Conservation (phyloP, 2,888 invertebrate genomes). For the Drosophila acutilabella region DNA sequence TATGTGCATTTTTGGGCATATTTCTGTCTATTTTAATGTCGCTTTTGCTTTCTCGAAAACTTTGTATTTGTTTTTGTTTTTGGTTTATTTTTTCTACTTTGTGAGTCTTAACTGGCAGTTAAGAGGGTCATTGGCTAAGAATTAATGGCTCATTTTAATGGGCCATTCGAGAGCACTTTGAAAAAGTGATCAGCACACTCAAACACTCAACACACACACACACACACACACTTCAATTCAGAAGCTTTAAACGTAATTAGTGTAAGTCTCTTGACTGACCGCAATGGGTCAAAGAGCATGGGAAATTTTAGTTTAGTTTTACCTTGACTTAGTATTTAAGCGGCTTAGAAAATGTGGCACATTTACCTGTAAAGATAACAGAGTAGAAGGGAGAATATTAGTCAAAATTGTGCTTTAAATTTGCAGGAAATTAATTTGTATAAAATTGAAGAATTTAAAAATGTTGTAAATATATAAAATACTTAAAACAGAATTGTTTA, state of each 20-base stretch:
- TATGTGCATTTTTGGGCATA: conserved; percentile 41
- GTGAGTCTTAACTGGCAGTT: conserved; percentile 42
- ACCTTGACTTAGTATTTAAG: conserved; percentile 44
- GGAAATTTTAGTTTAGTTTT: conserved; percentile 43
- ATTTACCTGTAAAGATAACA: conserved; percentile 59
- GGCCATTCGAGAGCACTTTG: conserved; percentile 73
- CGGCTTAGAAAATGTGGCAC: conserved; percentile 15
- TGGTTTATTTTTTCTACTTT: background rate
- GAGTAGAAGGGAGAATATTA: conserved; percentile 19
- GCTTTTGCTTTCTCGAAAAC: conserved; percentile 24
- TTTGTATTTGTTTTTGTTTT: conserved; percentile 14
- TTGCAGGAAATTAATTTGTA: too few species aligned
- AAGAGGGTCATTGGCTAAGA: conserved; percentile 70
- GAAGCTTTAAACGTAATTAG: conserved; percentile 49
- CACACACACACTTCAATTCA: background rate
- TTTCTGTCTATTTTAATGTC: conserved; percentile 46
- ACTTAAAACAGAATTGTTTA: too few species aligned
- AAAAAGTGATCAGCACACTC: conserved; percentile 54
- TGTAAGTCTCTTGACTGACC: conserved; percentile 18
- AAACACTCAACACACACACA: background rate
- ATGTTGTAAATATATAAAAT: too few species aligned
- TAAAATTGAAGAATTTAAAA: too few species aligned
- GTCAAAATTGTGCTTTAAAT: background rate
- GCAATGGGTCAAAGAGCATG: conserved; percentile 41
- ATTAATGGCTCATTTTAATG: conserved; percentile 74